These are phyloP conservation scores for Coilia nasus DNA, from an alignment of 2,797 vertebrate species.

Conservation along the genomic window DNA sequence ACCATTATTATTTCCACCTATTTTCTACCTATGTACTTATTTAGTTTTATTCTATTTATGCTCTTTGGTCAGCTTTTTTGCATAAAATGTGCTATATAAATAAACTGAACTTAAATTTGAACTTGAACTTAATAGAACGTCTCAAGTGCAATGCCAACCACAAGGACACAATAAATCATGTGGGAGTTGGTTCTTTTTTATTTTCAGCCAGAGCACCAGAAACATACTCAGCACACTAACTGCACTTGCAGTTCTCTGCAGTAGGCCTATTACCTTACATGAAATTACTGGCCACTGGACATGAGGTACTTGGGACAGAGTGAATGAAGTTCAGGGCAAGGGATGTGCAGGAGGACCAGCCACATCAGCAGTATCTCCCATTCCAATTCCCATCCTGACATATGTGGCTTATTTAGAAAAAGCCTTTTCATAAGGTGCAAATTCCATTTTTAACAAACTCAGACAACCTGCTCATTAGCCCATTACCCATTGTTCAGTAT, in stretches of 20 bases:
- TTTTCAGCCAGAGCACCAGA: neutral
- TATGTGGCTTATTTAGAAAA: too few relatives aligned
- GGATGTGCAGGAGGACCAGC: neutral
- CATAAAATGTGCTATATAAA: too few relatives aligned
- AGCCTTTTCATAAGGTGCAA: too few relatives aligned
- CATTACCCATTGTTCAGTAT: too few relatives aligned
- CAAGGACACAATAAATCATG: neutral
- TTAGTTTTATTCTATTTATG: too few relatives aligned
- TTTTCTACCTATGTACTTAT: too few relatives aligned
- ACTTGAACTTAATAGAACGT: neutral
- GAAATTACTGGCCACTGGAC: neutral
- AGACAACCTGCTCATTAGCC: too few relatives aligned
- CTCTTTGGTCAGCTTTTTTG: too few relatives aligned
- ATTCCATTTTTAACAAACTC: too few relatives aligned
- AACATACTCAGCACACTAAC: neutral
- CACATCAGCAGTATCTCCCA: neutral
- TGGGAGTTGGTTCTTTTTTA: neutral
- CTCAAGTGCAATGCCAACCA: neutral
- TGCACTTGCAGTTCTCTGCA: neutral
- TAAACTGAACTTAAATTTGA: too few relatives aligned
- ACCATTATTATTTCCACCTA: too few relatives aligned
- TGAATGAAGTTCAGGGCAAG: neutral
- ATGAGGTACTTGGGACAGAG: neutral
- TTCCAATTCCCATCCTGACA: too few relatives aligned
- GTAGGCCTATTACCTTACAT: neutral